A percentile compares a stretch with the other conserved stretches of the same genome.
Conservation (phyloP, 2,888 invertebrate genomes). For the Ischnura elegans region DNA sequence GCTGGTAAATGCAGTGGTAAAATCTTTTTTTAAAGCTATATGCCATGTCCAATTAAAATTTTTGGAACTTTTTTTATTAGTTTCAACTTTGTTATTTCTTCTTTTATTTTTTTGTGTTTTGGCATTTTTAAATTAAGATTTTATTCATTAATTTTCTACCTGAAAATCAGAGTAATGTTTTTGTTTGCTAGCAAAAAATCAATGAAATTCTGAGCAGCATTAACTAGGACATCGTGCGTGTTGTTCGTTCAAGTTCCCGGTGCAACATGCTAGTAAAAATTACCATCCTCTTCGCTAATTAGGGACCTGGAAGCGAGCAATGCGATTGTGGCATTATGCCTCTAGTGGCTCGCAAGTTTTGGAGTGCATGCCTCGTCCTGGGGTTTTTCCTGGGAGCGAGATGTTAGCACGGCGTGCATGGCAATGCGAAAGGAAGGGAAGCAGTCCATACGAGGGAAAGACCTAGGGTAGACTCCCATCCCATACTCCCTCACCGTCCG, state of each 20-base stretch:
- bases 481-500: neutral
- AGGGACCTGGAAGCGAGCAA: neutral
- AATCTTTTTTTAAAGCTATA: too few relatives aligned
- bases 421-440: neutral
- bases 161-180: too few relatives aligned
- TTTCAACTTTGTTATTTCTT: too few relatives aligned
- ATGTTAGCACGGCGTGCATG: neutral
- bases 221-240: neutral
- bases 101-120: too few relatives aligned
- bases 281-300: neutral
- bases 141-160: too few relatives aligned
- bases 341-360: neutral
- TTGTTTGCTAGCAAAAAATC: too few relatives aligned
- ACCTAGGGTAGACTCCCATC: neutral
- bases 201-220: neutral
- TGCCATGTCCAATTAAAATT: too few relatives aligned
- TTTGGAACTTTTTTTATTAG: too few relatives aligned
- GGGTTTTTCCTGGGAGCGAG: neutral
- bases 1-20: too few relatives aligned
- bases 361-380: neutral
- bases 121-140: too few relatives aligned
- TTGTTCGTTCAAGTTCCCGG: neutral
- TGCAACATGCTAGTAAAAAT: neutral
- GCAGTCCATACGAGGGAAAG: neutral
- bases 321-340: constrained; percentile 8